Base-by-base conservation (phyloP, 2,888 invertebrate genomes). In the Pilophorus perplexus region DNA sequence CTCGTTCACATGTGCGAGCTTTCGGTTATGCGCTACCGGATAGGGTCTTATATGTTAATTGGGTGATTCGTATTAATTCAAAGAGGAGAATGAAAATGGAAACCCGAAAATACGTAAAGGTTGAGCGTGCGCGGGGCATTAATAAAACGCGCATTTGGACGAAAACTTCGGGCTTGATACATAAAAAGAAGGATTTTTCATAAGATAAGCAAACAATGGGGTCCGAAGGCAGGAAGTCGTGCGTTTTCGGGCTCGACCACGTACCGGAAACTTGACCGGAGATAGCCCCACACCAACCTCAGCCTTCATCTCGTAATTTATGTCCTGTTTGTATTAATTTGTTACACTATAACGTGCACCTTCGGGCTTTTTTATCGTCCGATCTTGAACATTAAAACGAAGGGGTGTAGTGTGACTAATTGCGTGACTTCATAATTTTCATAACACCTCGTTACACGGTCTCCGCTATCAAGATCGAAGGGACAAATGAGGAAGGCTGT, bases 271-370 rank as follows among this genome's bases (percentile, higher is more conserved):
- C 42, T 59, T 42, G 59, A 59, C 59, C 59, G 42, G 6, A 38
- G 59, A 59, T 59, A 42, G 8, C 25, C 33, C 25, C 23, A 20
- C 42, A 40, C 42, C 42, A 14, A 42, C 59, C 42, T 59, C 33
- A 33, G 33, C 33, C 33, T 33, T 33, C 33, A 33, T 33, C 12
- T 12, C 33, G 12, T 57, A 59, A 59, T 59, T 59, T 59, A 59
- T 42, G 42, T 59, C 27, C 59, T 42, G 59, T 59, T 59, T 59
- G 59, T 59, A 59, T 22, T 59, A 59, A 59, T 59, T 59, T 59
- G 59, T 59, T 42, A n/a, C n/a, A n/a, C n/a, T n/a, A n/a, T n/a
- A n/a, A n/a, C n/a, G n/a, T n/a, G n/a, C n/a, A n/a, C n/a, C n/a
- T n/a, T n/a, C n/a, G n/a, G n/a, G n/a, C n/a, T n/a, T n/a, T n/a